Conservation (phyloP, 2,113 vertebrate species). For the Alethe diademata region DNA sequence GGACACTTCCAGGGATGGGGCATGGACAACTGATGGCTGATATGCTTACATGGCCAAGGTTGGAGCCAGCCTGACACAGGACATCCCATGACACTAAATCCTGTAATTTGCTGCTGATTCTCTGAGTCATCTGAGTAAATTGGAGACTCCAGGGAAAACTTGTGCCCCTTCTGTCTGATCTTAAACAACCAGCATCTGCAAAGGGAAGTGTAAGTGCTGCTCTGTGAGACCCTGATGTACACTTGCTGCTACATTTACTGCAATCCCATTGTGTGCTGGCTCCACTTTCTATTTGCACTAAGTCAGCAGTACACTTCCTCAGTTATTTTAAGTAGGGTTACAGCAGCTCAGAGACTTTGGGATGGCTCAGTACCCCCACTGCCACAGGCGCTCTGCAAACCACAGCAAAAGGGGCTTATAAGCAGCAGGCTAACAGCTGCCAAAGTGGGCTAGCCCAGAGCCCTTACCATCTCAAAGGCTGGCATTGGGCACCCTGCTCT, state of each 20-base stretch:
- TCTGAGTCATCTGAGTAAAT: not conserved
- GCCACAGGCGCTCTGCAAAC: not conserved
- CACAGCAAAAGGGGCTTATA: not conserved
- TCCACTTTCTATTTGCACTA: not conserved
- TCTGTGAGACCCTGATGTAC: not conserved
- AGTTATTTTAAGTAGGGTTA: not conserved
- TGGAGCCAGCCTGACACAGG: not conserved
- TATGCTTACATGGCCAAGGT: accelerated
- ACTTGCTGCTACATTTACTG: not conserved
- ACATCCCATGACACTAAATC: not conserved
- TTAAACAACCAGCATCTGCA: not conserved
- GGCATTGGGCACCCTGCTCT: not conserved
- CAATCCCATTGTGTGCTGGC: not conserved
- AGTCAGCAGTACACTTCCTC: not conserved
- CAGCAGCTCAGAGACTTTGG: not conserved
- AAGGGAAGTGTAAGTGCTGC: not conserved
- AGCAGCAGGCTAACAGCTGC: not conserved
- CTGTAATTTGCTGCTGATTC: not conserved
- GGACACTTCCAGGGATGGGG: not conserved
- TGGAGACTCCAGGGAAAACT: not conserved
- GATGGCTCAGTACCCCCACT: not conserved
- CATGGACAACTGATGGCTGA: not conserved
- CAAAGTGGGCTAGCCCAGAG: accelerated
- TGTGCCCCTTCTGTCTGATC: not conserved
- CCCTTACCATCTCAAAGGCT: not conserved